Evolutionary conservation across 2,113 vertebrate genomes (phyloP), one percentile per base, ranked within the genome.

Genomic region (Rallus limicola): DNA sequence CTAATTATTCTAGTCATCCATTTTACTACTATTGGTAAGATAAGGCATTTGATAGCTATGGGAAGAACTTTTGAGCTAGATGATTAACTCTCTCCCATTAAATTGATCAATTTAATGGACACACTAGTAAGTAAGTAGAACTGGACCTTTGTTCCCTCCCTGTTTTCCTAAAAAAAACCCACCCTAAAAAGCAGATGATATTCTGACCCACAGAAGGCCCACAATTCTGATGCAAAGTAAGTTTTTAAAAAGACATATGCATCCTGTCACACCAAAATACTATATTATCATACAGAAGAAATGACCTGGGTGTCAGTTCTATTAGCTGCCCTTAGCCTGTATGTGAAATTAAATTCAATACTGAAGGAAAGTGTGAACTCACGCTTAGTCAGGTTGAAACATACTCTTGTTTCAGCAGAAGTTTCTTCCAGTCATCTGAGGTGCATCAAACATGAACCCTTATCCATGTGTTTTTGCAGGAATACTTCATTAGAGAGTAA

Each of bases 91-190:
- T 58, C 11, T 80, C 21, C 33, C 11, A 11, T 36, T 67, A 64
- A 82, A 75, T 48, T 0, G 0, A 26, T 33, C 9, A 16, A 10
- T 87, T 42, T 48, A 75, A 13, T 40, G 16, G 13, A 8, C 9
- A 71, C 11, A 24, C 2, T 84, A 74, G 48, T 18, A 84, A 46
- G 3, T 25, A 46, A 59, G 36, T 31, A 44, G 21, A 36, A 50
- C 25, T 50, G 9, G 18, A 46, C 14, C 5, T 60, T 71, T 53
- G 36, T n/a, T 85, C 36, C 60, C n/a, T 85, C 20, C 19, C 11
- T 15, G 5, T 77, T 79, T 82, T 40, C 29, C 34, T 53, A 4
- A 52, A 89, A 86, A 81, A 63, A 46, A 44, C 42, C 42, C 36
- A 36, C 42, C 42, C 17, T 5, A 65, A 6, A 33, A 28, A 29